Evolutionary conservation across 1,140 invertebrate species (phyloP), one percentile per base, ranked within the genome.

Genomic region (Drosophila bifasciata): DNA sequence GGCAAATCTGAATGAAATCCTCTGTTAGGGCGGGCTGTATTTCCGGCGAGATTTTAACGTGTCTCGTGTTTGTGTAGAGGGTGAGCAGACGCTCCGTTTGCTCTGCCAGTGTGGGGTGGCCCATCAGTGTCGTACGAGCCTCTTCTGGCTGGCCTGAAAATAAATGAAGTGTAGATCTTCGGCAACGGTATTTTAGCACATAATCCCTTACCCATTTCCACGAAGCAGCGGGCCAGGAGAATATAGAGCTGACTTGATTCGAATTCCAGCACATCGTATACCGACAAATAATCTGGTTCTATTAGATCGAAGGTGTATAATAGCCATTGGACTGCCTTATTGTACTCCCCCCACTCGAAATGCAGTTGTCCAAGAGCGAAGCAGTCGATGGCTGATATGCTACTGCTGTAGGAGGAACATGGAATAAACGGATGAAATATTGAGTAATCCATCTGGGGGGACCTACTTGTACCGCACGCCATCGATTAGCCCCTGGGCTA

Each of bases 401-500:
- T 51, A 7, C 79, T 79, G 7, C 2, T 36, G 11, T 5, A 13
- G 11, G 19, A 23, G 25, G 15, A 25, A 3, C 25, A 53, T 39
- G 3, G 11, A 28, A 23, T 21, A 7, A 2, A 17, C 1, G 11
- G 11, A 13, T 1, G 4, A 0, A 28, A 13, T 11, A 16, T n/a
- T n/a, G 13, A 1, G 1, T 17, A 2, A 5, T 8, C 0, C 7
- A 17, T n/a, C n/a, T 0, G 1, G 0, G 1, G 0, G 5, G 9
- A 50, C 86, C 77, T 92, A 97, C 96, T 95, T 95, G 81, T 96
- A 96, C 62, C 95, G 93, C 3, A 96, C 93, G 1, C 97, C 97
- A 81, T 96, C 95, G 17, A 99, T 93, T 64, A 96, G 94, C 9
- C 98, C 98, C 39, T 95, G 92, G 0, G 97, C 96, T 56, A 99